Conservation (phyloP, 2,797 vertebrate genomes). For the Nothura maculosa region DNA sequence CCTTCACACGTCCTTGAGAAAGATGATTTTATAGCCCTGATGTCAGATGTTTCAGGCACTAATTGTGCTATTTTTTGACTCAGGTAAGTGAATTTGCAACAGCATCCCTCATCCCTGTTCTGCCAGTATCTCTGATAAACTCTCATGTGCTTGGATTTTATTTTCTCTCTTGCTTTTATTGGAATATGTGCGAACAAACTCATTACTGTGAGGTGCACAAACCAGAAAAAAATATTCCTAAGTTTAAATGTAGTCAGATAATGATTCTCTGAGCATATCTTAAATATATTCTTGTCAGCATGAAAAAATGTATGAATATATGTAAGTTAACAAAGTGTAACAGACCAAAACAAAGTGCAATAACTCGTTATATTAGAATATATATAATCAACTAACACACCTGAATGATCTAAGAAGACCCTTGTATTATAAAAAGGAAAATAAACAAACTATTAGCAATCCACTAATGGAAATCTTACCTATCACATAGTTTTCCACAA, state of each 20-base stretch:
- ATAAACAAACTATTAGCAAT: not conserved
- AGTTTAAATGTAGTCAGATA: constrained; percentile 39
- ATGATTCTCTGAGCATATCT: constrained; percentile 9
- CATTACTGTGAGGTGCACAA: constrained; percentile 22
- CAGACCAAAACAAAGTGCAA: constrained; percentile 34
- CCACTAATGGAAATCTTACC: not conserved
- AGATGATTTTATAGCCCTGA: not conserved
- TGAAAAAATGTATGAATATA: not conserved
- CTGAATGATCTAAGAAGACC: not conserved
- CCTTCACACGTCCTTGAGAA: constrained; percentile 17
- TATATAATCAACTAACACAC: constrained; percentile 17
- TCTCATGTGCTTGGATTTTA: not conserved
- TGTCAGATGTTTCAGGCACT: not conserved
- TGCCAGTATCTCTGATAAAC: not conserved
- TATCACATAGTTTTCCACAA: not conserved
- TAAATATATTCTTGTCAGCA: constrained; percentile 19
- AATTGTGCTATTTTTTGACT: not conserved
- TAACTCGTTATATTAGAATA: constrained; percentile 28
- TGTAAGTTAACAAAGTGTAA: constrained; percentile 27
- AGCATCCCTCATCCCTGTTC: not conserved
- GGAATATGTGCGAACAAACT: not conserved
- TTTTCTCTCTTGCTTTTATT: constrained; percentile 23
- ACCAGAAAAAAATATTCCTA: constrained; percentile 36
- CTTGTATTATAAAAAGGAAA: not conserved
- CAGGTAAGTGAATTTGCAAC: not conserved